A percentile compares a stretch with the other conserved stretches of the same genome.
Conservation (phyloP, 2,888 invertebrate species). For the Dynastes maya region DNA sequence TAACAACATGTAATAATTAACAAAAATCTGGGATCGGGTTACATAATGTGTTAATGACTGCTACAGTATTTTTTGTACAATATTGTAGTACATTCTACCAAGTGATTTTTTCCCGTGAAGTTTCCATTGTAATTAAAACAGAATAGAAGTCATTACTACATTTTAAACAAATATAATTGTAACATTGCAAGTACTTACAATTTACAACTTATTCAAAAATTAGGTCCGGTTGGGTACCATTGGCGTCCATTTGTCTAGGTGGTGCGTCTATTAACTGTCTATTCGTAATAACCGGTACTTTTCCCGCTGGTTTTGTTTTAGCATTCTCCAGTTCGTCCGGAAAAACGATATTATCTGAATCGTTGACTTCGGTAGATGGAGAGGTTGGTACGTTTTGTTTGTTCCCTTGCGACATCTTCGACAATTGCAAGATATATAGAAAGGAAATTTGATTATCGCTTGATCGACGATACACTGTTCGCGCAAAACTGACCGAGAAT, state of each 20-base stretch:
- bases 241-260: conserved; percentile 41
- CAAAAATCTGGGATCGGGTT: too few species aligned
- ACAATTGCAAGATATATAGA: not conserved
- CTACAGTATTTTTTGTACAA: too few species aligned
- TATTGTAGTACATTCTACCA: too few species aligned
- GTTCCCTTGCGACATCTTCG: conserved; percentile 15
- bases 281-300: not conserved
- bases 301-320: not conserved
- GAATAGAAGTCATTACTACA: too few species aligned
- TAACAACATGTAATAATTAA: too few species aligned
- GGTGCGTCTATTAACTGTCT: conserved; percentile 34
- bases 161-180: too few species aligned
- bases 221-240: conserved; percentile 26
- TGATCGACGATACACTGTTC: not conserved
- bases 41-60: too few species aligned
- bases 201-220: conserved; percentile 34
- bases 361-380: not conserved
- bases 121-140: too few species aligned
- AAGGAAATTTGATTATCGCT: not conserved
- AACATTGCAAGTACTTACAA: conserved; percentile 7
- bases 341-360: conserved; percentile 14
- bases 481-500: not conserved
- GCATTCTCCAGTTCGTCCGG: not conserved
- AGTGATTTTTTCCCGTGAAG: too few species aligned
- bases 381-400: not conserved